Percentiles rank a stretch among this genome's conserved stretches.
These are phyloP conservation scores for Morus bassanus DNA, from an alignment of 2,797 vertebrate genomes.

Conservation along the genomic window DNA sequence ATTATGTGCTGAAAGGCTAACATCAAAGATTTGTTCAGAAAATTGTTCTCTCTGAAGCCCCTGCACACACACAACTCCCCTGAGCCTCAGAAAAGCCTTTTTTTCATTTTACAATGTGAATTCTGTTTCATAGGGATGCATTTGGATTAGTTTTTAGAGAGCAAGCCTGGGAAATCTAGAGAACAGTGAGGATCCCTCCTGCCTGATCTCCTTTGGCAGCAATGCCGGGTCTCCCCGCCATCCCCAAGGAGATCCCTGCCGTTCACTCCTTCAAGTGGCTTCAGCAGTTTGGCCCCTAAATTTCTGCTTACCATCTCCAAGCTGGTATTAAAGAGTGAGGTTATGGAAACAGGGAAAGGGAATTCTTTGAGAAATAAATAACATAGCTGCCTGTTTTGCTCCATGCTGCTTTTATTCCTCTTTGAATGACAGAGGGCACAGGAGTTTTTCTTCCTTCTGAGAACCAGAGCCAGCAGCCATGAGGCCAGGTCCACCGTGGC, in stretches of 20 bases:
- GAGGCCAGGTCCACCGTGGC: not conserved
- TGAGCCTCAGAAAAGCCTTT: not conserved
- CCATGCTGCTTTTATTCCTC: not conserved
- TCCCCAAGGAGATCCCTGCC: not conserved
- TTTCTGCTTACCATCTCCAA: not conserved
- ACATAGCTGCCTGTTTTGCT: not conserved
- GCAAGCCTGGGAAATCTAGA: not conserved
- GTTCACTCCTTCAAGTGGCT: not conserved
- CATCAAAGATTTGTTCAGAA: conserved; percentile 25
- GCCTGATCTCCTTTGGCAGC: not conserved
- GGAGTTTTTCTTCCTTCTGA: not conserved
- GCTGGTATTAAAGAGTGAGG: not conserved
- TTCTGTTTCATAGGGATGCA: not conserved
- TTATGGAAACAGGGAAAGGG: not conserved
- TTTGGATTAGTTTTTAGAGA: not conserved
- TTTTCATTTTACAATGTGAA: not conserved
- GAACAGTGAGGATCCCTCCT: not conserved
- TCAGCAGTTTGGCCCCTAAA: not conserved
- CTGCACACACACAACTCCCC: not conserved
- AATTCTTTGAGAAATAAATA: not conserved
- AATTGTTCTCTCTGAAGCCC: not conserved
- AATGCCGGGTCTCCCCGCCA: rapidly evolving
- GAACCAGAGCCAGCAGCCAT: not conserved
- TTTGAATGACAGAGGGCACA: not conserved
- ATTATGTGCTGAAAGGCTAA: not conserved